These are phyloP conservation scores for Agonopterix heracliana DNA, from an alignment of 2,888 invertebrate genomes.

Conservation along the genomic window DNA sequence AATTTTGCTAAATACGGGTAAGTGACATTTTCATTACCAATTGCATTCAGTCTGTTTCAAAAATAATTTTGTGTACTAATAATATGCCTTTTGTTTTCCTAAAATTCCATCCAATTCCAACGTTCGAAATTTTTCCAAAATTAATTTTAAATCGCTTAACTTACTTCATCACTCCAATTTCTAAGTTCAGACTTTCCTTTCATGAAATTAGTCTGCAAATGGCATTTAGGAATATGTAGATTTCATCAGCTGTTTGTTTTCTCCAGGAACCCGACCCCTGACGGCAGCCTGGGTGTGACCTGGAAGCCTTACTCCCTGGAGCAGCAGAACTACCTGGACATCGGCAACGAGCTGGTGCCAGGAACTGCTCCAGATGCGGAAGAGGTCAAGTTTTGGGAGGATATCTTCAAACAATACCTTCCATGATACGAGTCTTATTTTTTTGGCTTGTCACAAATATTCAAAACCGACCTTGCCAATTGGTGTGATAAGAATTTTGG, in stretches of 20 bases:
- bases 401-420: conserved; percentile 22
- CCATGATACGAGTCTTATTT: background rate
- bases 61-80: conserved; percentile 5
- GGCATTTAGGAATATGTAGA: too few species aligned
- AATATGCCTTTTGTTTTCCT: too few species aligned
- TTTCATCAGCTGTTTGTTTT: background rate
- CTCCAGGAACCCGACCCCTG: conserved; percentile 28
- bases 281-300: conserved; percentile 14
- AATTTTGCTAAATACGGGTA: conserved; percentile 24
- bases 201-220: too few species aligned
- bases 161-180: too few species aligned
- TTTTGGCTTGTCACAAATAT: too few species aligned
- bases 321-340: conserved; percentile 20
- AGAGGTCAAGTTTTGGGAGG: conserved; percentile 36
- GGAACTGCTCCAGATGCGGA: conserved; percentile 20
- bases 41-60: background rate
- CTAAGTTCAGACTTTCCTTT: too few species aligned
- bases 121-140: too few species aligned
- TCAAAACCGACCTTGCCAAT: too few species aligned
- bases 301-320: conserved; percentile 24
- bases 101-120: too few species aligned
- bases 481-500: too few species aligned
- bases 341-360: conserved; percentile 17
- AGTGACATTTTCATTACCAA: conserved; percentile 2
- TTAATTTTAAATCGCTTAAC: too few species aligned